Evolutionary conservation across 2,797 vertebrate genomes (phyloP).

Genomic region (Acrocephalus scirpaceus): DNA sequence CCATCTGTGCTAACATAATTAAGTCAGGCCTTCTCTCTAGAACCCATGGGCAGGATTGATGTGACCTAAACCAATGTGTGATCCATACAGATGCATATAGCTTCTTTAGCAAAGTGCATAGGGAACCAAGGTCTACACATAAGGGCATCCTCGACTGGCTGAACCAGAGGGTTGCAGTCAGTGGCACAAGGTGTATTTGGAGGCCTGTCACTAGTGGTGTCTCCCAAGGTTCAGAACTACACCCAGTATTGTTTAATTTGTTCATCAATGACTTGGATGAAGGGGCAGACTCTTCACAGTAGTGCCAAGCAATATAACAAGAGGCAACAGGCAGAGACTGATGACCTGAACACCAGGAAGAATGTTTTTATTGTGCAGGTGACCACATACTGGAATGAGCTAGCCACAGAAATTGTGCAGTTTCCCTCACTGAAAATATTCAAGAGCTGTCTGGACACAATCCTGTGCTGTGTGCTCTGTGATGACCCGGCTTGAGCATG

Average conservation of each 20-base stretch:
- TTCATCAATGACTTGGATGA: neutral
- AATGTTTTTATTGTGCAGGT: neutral
- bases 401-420: neutral
- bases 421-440: neutral
- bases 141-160: neutral
- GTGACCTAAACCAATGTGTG: neutral
- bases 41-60: neutral
- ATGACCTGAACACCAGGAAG: fast-evolving
- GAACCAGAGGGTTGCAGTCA: neutral
- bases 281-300: no score
- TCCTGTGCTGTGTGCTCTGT: neutral
- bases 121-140: neutral
- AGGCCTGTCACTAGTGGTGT: no score
- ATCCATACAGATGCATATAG: fast-evolving
- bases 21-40: neutral
- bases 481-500: neutral
- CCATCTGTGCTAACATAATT: neutral
- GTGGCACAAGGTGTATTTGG: no score
- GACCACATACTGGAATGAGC: neutral
- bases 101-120: neutral
- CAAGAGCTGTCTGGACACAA: neutral
- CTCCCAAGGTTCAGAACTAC: neutral
- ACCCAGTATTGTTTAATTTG: neutral
- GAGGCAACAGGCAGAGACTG: neutral
- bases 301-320: neutral